These are phyloP conservation scores for Lepidochrysops patricia DNA, from an alignment of 2,888 invertebrate species.

Conservation along the genomic window DNA sequence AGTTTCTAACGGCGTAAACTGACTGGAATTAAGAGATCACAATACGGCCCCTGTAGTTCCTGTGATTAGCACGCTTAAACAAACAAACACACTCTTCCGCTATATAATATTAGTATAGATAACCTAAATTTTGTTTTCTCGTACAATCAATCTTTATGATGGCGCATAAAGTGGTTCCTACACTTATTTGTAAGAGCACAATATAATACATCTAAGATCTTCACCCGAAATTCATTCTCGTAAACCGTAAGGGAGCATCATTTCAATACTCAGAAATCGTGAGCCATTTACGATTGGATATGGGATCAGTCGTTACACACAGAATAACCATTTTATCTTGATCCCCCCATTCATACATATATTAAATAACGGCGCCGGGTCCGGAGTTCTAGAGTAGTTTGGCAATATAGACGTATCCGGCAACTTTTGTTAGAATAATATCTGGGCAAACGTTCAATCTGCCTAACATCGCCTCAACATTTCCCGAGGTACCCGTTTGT, in stretches of 20 bases:
- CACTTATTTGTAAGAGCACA: not conserved
- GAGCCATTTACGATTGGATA: conserved; percentile 11
- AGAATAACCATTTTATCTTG: not conserved
- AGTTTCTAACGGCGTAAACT: too few species aligned
- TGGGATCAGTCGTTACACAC: conserved; percentile 10
- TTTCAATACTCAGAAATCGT: conserved; percentile 12
- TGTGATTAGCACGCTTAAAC: too few species aligned
- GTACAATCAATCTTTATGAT: too few species aligned
- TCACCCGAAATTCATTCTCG: conserved; percentile 6
- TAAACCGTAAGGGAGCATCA: conserved; percentile 10
- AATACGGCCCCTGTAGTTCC: too few species aligned
- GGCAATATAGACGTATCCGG: conserved; percentile 29
- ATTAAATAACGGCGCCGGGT: not conserved
- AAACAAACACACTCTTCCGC: too few species aligned
- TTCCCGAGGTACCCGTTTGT: conserved; percentile 14
- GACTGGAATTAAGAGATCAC: too few species aligned
- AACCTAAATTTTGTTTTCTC: too few species aligned
- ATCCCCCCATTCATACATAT: conserved; percentile 1
- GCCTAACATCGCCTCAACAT: conserved; percentile 19
- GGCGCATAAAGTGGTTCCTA: too few species aligned
- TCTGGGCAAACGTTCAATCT: conserved; percentile 23
- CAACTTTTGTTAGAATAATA: conserved; percentile 41
- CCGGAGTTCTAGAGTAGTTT: conserved; percentile 29
- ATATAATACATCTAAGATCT: not conserved
- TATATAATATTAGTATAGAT: too few species aligned